Percentiles rank a stretch among this genome's conserved stretches.
phyloP scores from a whole-genome alignment of 2,113 vertebrate genomes.

The Origma solitaria region DNA sequence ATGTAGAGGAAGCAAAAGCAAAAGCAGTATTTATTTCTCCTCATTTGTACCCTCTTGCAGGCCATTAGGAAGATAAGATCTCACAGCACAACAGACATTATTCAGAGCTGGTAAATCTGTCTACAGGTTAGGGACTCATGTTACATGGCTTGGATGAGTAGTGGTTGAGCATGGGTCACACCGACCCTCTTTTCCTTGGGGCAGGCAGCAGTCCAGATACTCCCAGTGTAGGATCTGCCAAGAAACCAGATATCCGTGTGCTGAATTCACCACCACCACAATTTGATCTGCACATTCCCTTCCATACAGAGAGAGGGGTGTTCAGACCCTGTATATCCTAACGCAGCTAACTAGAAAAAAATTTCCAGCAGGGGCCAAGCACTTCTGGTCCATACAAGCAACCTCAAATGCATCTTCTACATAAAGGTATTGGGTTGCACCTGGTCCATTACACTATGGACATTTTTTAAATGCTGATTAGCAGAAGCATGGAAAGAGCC shows the following conservation, averaged over 20 bases:
- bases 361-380: neutral
- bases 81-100: slow-evolving; percentile 53
- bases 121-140: slow-evolving; percentile 19
- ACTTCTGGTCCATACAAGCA: neutral
- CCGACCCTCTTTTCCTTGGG: slow-evolving; percentile 17
- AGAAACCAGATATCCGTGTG: slow-evolving; percentile 60
- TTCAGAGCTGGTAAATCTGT: slow-evolving; percentile 64
- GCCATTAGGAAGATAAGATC: slow-evolving; percentile 52
- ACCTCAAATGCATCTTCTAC: neutral
- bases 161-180: slow-evolving; percentile 38
- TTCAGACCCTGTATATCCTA: neutral
- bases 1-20: slow-evolving; percentile 7
- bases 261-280: slow-evolving; percentile 30
- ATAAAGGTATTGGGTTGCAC: neutral
- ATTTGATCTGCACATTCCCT: slow-evolving; percentile 28
- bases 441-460: neutral
- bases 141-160: neutral
- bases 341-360: neutral
- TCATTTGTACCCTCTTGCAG: slow-evolving; percentile 28
- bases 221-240: slow-evolving; percentile 24
- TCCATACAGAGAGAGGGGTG: neutral
- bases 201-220: slow-evolving; percentile 48
- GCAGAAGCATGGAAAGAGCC: neutral
- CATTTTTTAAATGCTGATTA: neutral
- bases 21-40: slow-evolving; percentile 31